phyloP scores from a whole-genome alignment of 2,888 invertebrate species.

The Myopa tessellatipennis region DNA sequence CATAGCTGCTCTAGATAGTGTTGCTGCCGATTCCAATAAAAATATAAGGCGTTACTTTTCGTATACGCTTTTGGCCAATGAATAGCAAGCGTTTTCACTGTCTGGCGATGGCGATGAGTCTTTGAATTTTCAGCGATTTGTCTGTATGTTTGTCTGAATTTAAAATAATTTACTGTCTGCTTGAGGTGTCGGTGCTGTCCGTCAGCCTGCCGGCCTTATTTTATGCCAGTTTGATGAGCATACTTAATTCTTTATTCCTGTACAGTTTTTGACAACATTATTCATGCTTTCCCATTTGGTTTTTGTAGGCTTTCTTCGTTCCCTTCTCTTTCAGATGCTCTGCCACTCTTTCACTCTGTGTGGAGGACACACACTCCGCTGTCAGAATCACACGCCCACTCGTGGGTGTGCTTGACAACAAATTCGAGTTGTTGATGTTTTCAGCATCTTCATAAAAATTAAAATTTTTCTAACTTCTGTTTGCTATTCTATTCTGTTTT shows the following conservation, averaged over 20 bases:
- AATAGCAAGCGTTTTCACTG: background rate
- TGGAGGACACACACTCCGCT: background rate
- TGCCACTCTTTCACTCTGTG: background rate
- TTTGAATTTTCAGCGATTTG: background rate
- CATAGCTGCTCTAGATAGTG: no score
- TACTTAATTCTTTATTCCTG: background rate
- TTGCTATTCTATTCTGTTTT: background rate
- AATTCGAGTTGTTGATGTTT: background rate
- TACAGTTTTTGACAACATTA: no score
- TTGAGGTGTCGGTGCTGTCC: background rate
- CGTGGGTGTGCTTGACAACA: background rate
- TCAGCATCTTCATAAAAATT: background rate
- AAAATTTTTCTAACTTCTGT: background rate
- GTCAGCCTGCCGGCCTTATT: background rate
- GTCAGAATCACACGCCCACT: no score
- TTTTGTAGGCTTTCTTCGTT: background rate
- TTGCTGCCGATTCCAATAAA: no score
- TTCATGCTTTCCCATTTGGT: background rate
- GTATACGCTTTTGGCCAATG: slow-evolving; percentile 10
- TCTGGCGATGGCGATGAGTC: background rate
- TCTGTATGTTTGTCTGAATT: background rate
- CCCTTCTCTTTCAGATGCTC: background rate
- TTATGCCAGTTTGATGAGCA: background rate
- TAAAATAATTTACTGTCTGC: background rate
- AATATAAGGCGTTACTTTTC: slow-evolving; percentile 19